A percentile compares a stretch with the other conserved stretches of the same genome.
These are phyloP conservation scores for Myotis yumanensis DNA, from an alignment of 2,113 vertebrate genomes.

Conservation along the genomic window DNA sequence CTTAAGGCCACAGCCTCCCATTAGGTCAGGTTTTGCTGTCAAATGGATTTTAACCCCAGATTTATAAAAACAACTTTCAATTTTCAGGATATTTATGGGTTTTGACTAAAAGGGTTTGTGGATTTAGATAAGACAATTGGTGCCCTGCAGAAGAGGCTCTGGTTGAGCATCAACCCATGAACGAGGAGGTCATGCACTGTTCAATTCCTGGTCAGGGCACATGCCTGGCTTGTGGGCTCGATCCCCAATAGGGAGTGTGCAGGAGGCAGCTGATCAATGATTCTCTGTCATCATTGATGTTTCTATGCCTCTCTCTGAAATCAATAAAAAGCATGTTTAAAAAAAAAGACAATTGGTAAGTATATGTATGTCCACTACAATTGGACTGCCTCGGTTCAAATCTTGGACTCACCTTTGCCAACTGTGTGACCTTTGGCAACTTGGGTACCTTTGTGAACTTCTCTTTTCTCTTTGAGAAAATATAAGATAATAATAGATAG, in stretches of 20 bases:
- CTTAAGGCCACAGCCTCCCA: not conserved
- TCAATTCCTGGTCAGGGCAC: too few species aligned
- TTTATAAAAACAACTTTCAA: not conserved
- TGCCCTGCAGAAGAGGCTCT: not conserved
- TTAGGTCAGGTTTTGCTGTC: not conserved
- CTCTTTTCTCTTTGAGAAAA: conserved; percentile 1
- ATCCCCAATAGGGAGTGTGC: too few species aligned
- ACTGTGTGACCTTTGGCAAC: not conserved
- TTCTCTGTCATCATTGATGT: too few species aligned
- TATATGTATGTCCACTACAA: not conserved
- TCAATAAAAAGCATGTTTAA: too few species aligned
- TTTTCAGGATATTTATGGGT: not conserved
- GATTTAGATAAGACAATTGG: not conserved
- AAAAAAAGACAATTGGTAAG: not conserved
- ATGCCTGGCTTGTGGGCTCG: too few species aligned
- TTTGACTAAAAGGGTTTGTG: not conserved
- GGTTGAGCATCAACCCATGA: too few species aligned
- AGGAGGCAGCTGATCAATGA: too few species aligned
- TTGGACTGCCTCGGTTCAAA: not conserved
- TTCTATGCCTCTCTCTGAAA: too few species aligned
- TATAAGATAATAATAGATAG: not conserved
- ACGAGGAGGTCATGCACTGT: too few species aligned
- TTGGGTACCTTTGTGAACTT: not conserved
- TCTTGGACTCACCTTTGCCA: not conserved
- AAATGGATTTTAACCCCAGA: conserved; percentile 37